Conservation (phyloP, 2,113 vertebrate species). For the Otus sunia region DNA sequence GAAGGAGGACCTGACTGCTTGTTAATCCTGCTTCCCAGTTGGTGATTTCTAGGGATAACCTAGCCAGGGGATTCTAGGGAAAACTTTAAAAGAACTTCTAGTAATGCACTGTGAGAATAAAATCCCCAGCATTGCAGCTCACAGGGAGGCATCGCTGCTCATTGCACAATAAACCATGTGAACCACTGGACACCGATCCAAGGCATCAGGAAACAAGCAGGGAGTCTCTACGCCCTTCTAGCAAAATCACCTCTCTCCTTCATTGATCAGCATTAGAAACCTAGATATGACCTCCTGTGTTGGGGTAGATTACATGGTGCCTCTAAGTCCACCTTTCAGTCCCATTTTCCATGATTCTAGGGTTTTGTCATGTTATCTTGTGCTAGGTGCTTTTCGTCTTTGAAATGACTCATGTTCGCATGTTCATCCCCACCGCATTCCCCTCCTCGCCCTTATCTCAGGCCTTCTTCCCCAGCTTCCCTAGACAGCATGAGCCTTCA, state of each 20-base stretch:
- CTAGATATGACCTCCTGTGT: background rate
- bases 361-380: background rate
- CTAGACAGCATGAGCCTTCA: background rate
- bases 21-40: constrained; percentile 45
- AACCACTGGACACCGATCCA: background rate
- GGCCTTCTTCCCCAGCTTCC: background rate
- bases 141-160: background rate
- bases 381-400: background rate
- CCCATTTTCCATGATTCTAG: background rate
- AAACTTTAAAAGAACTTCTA: constrained; percentile 11
- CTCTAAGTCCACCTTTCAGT: background rate
- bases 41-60: constrained; percentile 48
- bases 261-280: background rate
- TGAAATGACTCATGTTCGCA: background rate
- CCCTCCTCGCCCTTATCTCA: background rate
- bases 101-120: constrained; percentile 22
- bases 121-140: background rate
- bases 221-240: background rate
- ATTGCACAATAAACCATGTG: background rate
- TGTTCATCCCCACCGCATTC: background rate
- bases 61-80: constrained; percentile 7
- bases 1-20: background rate
- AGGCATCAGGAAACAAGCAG: background rate
- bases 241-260: background rate
- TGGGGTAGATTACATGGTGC: background rate